Conservation (phyloP, 1,140 invertebrate species). For the Penaeus japonicus region DNA sequence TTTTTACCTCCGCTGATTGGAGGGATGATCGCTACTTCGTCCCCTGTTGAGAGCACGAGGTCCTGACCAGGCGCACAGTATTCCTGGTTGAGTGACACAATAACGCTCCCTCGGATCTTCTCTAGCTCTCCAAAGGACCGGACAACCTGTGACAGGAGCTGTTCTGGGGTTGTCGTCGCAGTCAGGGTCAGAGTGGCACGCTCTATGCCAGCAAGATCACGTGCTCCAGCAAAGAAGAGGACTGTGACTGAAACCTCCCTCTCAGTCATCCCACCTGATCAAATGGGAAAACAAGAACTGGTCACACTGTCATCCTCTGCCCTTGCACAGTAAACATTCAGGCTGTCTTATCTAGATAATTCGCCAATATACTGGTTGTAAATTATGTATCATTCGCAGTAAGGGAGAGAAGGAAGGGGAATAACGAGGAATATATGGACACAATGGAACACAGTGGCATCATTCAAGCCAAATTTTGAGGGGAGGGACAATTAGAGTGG, state of each 20-base stretch:
- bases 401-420: no score
- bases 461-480: no score
- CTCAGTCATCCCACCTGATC: slow-evolving; percentile 46
- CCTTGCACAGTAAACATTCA: no score
- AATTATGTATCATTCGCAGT: no score
- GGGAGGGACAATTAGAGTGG: no score
- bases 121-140: slow-evolving; percentile 46
- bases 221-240: slow-evolving; percentile 51
- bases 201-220: slow-evolving; percentile 47
- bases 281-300: no score
- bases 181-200: slow-evolving; percentile 28
- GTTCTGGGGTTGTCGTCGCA: slow-evolving; percentile 32
- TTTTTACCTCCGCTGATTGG: slow-evolving; percentile 59
- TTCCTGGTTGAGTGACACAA: slow-evolving; percentile 56
- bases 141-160: slow-evolving; percentile 36
- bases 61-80: slow-evolving; percentile 53
- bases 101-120: slow-evolving; percentile 48
- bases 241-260: slow-evolving; percentile 44
- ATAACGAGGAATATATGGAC: no score
- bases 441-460: no score
- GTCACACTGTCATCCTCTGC: no score
- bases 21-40: slow-evolving; percentile 59
- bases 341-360: no score
- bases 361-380: no score
- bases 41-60: slow-evolving; percentile 40